Conservation (phyloP, 2,797 vertebrate genomes). For the Pelodytes ibericus region DNA sequence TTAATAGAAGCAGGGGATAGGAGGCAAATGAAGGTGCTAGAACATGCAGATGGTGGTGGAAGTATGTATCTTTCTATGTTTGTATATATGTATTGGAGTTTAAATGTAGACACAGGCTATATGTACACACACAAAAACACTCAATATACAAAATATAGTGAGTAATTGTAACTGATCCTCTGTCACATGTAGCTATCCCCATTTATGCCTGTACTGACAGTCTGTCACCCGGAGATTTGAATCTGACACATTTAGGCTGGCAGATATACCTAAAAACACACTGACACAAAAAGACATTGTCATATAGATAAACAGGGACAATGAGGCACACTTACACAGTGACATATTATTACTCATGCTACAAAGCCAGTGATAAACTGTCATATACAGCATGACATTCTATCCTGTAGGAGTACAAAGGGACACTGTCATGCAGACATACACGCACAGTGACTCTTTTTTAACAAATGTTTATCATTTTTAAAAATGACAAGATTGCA, state of each 20-base stretch:
- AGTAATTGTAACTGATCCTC: slow-evolving; percentile 23
- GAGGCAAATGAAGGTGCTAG: background rate
- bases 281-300: slow-evolving; percentile 51
- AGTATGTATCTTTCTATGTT: background rate
- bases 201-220: slow-evolving; percentile 38
- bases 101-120: no score
- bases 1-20: background rate
- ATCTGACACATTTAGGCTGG: slow-evolving; percentile 50
- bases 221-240: slow-evolving; percentile 30
- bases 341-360: slow-evolving; percentile 32
- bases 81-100: background rate
- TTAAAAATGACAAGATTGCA: background rate
- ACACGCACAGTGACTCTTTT: background rate
- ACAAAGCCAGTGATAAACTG: slow-evolving; percentile 30
- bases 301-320: slow-evolving; percentile 41
- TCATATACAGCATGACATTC: slow-evolving; percentile 17
- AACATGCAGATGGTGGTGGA: background rate
- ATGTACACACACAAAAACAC: background rate
- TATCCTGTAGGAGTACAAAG: slow-evolving; percentile 8
- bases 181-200: slow-evolving; percentile 36
- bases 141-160: background rate
- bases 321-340: slow-evolving; percentile 29
- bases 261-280: slow-evolving; percentile 47
- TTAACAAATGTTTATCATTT: background rate
- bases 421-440: background rate